Evolutionary conservation across 2,888 invertebrate species (phyloP).

Genomic region (Drosophila demipolita): DNA sequence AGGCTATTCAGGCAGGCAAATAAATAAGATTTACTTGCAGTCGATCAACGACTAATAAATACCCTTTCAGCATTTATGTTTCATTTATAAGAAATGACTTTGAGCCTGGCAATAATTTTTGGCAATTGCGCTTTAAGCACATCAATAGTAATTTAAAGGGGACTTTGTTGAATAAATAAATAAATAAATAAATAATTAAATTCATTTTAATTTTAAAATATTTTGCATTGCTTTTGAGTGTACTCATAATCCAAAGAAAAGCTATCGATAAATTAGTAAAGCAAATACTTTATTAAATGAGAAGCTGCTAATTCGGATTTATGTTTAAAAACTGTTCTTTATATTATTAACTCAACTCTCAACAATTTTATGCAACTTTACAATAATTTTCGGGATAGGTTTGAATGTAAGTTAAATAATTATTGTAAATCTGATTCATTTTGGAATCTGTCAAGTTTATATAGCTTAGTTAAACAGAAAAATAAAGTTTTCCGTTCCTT

Average conservation of each 20-base stretch:
- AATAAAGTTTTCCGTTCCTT: neutral
- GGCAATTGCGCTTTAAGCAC: too few species aligned
- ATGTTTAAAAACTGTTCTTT: neutral
- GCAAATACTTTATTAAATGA: neutral
- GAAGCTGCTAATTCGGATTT: neutral
- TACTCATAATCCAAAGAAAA: neutral
- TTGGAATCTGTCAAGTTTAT: neutral
- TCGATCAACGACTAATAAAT: conserved; percentile 1
- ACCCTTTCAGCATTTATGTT: conserved; percentile 3
- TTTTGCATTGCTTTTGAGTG: neutral
- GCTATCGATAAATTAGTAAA: neutral
- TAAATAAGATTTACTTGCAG: conserved; percentile 21
- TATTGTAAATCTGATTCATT: neutral
- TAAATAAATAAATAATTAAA: neutral
- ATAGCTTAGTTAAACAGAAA: neutral
- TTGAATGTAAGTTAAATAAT: neutral
- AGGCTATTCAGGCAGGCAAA: conserved; percentile 34
- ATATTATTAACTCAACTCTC: neutral
- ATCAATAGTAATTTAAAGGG: too few species aligned
- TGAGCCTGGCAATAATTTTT: too few species aligned
- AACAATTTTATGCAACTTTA: neutral
- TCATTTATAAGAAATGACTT: neutral
- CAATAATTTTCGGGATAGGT: neutral
- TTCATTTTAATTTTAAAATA: too few species aligned
- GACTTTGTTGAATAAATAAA: neutral